Base-by-base conservation (phyloP, 2,113 vertebrate genomes). In the Nerophis ophidion region DNA sequence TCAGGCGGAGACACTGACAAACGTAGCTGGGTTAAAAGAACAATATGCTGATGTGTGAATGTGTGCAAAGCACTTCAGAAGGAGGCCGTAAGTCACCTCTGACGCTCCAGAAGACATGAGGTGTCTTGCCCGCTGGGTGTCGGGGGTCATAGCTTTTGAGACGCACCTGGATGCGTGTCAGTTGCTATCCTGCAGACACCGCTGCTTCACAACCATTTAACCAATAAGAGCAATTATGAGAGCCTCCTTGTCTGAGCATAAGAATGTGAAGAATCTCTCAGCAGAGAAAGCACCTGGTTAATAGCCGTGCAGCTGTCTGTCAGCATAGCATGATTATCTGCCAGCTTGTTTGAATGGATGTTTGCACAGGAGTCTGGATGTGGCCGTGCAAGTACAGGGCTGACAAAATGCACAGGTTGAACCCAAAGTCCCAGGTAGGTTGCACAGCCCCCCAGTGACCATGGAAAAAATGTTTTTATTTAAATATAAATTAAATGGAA, bases 231-330 rank as follows among this genome's bases (percentile, higher is more conserved):
- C 77, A 79, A 87, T 91, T 88, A 76, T 68, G n/a, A 17, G 57
- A 67, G 67, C 19, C 63, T 71, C 80, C 70, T 68, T 51, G 75
- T 70, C 68, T 66, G 59, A 57, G 68, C 60, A 67, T 79, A 75
- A 74, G 71, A 89, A 83, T 81, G 42, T 77, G 14, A 79, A 74
- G 76, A 89, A 86, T 89, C 71, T 75, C 40, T 80, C 54, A 47
- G 48, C 61, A 69, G 66, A 78, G 71, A 86, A 81, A 71, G 81
- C 84, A 89, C 84, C 89, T 90, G 86, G 86, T 70, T 81, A 78
- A 81, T 70, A 48, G 59, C 63, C 50, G 70, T 17, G 47, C 74
- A 81, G 68, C 68, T 78, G 72, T 71, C 66, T 78, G 69, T 74
- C 71, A 78, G 53, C 60, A 42, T 3, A 68, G 26, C 53, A 46